Evolutionary conservation across 2,797 vertebrate species (phyloP), one percentile per base, ranked within the genome.

Genomic region (Phataginus tricuspis): DNA sequence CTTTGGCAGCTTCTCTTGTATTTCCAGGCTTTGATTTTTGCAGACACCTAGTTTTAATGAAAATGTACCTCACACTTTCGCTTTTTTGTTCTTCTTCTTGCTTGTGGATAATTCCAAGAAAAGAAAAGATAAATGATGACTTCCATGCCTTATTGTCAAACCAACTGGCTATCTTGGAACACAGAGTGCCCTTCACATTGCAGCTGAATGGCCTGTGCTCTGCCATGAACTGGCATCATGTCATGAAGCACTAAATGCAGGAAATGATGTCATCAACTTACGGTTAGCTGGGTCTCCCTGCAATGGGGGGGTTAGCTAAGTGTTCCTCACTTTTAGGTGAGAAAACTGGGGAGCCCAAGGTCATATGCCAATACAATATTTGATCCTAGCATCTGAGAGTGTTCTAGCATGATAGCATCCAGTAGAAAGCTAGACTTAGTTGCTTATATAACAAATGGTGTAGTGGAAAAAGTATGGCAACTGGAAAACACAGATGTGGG

Each of bases 81-180:
- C 27, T 51, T 72, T 69, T 59, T 71, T 45, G 37, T 78, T 53
- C 27, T 86, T 88, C 27, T 69, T 91, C 18, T 86, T 93, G 69
- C 90, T 78, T 94, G 53, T 78, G 69, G 16, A 66, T 39, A 83
- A 66, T 78, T 91, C 69, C 31, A 75, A 89, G 57, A 63, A 97
- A 86, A 95, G 72, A 68, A 77, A 84, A 90, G 77, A 71, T 68
- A 77, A 79, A 87, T 42, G 34, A 37, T 71, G 59, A 45, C 34
- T 93, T 79, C 53, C 8, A 16, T 37, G 69, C 39, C 74, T 55
- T 45, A 25, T 74, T 4, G 10, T 93, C 74, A 94, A 94, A 78
- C 49, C 45, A 59, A 16, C 19, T 6, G 80, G 55, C 31, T 78
- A 1, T 72, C 25, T 25, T 53, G 53, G 75, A 63, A 63, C 82